Evolutionary conservation across 2,888 invertebrate genomes (phyloP).

Genomic region (Tridacna gigas): DNA sequence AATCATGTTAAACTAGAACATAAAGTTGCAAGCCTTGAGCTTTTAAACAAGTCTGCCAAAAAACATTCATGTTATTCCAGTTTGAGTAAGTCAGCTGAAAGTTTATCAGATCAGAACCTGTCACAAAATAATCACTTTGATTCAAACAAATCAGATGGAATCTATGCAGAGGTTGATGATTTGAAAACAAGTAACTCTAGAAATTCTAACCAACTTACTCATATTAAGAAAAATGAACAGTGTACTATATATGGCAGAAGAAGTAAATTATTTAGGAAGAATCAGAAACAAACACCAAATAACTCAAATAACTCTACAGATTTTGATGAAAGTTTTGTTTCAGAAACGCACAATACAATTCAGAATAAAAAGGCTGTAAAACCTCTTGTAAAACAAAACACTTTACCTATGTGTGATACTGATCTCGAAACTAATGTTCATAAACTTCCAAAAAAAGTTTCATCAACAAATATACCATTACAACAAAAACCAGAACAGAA

Average conservation of each 20-base stretch:
- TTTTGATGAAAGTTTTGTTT: background rate
- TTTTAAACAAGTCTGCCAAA: background rate
- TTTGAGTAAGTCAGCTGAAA: conserved; percentile 38
- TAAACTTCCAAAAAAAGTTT: background rate
- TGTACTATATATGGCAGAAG: conserved; percentile 52
- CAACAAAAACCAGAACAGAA: background rate
- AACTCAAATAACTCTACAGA: background rate
- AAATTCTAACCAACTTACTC: conserved; percentile 9
- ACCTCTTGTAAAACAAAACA: background rate
- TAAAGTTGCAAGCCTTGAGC: conserved; percentile 17
- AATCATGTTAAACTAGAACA: background rate
- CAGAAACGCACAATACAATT: background rate
- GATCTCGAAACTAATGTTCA: background rate
- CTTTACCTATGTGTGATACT: background rate
- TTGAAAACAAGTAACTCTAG: conserved; percentile 9
- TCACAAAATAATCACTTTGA: conserved; percentile 22
- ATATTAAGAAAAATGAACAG: conserved; percentile 9
- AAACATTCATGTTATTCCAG: background rate
- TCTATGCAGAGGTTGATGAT: conserved; percentile 56
- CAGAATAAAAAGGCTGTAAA: background rate
- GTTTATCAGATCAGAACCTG: conserved; percentile 24
- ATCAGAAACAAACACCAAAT: conserved; percentile 9
- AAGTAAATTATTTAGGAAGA: conserved; percentile 48
- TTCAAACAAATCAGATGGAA: conserved; percentile 22
- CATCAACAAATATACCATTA: background rate